Conservation (phyloP, 2,113 vertebrate species). For the Heterotilapia buettikoferi region DNA sequence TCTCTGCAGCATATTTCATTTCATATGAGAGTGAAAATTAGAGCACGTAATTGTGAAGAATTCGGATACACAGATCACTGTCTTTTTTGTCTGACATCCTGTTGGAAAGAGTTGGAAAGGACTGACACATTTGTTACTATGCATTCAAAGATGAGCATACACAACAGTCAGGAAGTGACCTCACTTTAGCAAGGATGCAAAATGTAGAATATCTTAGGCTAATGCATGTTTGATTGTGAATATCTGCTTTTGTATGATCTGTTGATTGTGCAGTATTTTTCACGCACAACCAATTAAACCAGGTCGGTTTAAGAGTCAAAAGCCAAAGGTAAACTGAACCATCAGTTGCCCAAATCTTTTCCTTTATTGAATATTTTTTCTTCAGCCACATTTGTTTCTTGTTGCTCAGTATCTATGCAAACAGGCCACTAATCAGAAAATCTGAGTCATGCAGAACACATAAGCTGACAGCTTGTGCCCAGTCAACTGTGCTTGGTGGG, state of each 20-base stretch:
- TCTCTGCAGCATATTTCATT: background rate
- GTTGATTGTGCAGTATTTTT: background rate
- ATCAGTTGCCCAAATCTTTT: background rate
- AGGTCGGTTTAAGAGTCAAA: background rate
- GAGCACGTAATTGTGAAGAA: background rate
- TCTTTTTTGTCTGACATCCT: background rate
- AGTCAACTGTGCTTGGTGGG: background rate
- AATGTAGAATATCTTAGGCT: background rate
- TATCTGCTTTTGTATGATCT: no score
- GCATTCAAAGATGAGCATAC: background rate
- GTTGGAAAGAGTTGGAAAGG: background rate
- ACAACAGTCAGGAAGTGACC: background rate
- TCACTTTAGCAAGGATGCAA: background rate
- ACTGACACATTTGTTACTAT: background rate
- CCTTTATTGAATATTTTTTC: constrained; percentile 5
- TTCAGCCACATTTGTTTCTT: constrained; percentile 31
- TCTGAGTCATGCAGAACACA: constrained; percentile 66
- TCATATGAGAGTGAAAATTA: background rate
- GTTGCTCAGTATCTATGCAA: constrained; percentile 60
- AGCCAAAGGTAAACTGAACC: background rate
- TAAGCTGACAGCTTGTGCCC: constrained; percentile 34
- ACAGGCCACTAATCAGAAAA: constrained; percentile 56
- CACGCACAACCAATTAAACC: background rate
- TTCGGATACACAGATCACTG: background rate
- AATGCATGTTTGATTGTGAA: background rate